Base-by-base conservation (phyloP, 2,888 invertebrate genomes). In the Schizotus pectinicornis region DNA sequence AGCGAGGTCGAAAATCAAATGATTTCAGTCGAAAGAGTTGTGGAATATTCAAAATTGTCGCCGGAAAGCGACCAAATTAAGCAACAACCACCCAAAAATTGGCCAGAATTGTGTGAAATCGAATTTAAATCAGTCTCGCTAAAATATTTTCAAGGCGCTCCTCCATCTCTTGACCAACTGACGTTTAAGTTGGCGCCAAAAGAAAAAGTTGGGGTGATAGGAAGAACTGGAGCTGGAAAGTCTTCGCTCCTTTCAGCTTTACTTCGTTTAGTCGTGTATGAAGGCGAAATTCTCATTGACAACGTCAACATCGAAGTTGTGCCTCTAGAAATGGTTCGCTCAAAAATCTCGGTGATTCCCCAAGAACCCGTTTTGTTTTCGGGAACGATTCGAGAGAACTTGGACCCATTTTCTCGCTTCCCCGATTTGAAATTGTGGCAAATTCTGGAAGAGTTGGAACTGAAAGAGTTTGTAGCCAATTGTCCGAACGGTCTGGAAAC, bases 321-420 rank as follows among this genome's bases (percentile, higher is more conserved):
- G 61, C 92, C 93, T 0, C 80, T 93, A 30, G 88, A 89, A 70
- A 85, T 90, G 74, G 83, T 93, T 8, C 85, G 93, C 51, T 86
- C 88, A 31, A 88, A 86, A 74, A 85, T 94, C 62, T 91, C 92
- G 7, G 93, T 94, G 71, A 93, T 94, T 50, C 93, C 93, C 0
- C 93, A 94, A 77, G 93, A 93, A 73, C 93, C 94, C 0, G 91
- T 93, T 48, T 80, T 94, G 45, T 93, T 96, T 80, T 91, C 92
- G 0, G 95, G 86, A 47, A 81, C 84, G 1, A 74, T 88, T 55
- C 77, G 87, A 9, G 79, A 77, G 61, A 75, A 75, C 56, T 54
- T 75, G 34, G 75, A 75, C 60, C 75, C 75, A 0, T 75, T 74
- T 47, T 72, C 74, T 30, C 72, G 74, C 54, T 74, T 68, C 59